phyloP scores from a whole-genome alignment of 2,797 vertebrate species.

The Dryobates pubescens region DNA sequence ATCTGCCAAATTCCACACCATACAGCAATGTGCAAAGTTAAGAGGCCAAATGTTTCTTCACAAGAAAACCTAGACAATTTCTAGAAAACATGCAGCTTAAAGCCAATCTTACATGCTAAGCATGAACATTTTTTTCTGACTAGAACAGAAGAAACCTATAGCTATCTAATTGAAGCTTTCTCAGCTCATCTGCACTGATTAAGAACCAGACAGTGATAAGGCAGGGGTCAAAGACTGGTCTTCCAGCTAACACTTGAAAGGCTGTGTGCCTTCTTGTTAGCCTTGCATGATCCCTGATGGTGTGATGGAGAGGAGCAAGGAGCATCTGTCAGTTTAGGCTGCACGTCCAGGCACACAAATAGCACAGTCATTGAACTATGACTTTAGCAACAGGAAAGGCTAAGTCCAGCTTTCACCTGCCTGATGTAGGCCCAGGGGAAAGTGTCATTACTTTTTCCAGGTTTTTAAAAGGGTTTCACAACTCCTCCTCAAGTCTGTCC shows the following conservation, averaged over 20 bases:
- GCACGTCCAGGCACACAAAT: not conserved
- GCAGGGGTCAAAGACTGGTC: not conserved
- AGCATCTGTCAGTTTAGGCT: not conserved
- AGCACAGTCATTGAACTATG: not conserved
- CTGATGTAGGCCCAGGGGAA: not conserved
- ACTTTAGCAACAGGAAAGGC: not conserved
- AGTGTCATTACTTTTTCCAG: accelerated
- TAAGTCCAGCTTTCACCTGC: not conserved
- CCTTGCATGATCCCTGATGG: not conserved
- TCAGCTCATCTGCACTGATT: not conserved
- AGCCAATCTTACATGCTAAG: not conserved
- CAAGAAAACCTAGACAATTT: not conserved
- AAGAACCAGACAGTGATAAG: not conserved
- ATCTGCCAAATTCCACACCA: not conserved
- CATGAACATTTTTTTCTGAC: not conserved
- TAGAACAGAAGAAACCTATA: not conserved
- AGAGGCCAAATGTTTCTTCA: slow-evolving; percentile 19
- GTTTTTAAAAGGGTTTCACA: not conserved
- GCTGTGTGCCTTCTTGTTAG: not conserved
- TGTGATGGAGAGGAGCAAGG: not conserved
- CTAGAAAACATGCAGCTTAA: not conserved
- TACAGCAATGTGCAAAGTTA: not conserved
- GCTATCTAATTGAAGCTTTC: not conserved
- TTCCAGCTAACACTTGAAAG: not conserved
- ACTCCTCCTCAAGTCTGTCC: not conserved